Evolutionary conservation across 2,113 vertebrate genomes (phyloP), one percentile per base, ranked within the genome.

Genomic region (Microtus oregoni): DNA sequence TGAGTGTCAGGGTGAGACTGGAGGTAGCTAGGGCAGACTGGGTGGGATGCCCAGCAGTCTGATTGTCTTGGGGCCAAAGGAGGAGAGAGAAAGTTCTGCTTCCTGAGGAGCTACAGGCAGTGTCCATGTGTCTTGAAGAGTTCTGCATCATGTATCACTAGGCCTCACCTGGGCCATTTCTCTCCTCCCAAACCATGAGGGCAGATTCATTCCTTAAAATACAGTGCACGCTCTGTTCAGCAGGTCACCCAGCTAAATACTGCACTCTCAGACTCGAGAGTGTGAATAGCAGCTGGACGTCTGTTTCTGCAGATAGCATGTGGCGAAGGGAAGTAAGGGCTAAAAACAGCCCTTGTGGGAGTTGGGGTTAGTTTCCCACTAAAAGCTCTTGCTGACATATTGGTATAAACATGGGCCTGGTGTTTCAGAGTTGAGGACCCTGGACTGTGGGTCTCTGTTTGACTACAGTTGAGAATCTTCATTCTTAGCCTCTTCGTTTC

Each of bases 351-450:
- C 2, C 30, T 92, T 38, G 44, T 0, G 9, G 52, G n/a, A 82
- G 72, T 61, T 73, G 10, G 41, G 76, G 2, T 81, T 73, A 92
- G 58, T 50, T 73, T 96, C n/a, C 47, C 90, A 55, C 38, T 58
- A 20, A 90, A 55, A 47, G 38, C 81, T 91, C 11, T 91, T 86
- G 17, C 38, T 11, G 47, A 28, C 12, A 70, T 50, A 85, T 63
- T 76, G 8, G 58, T 90, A 50, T 4, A 52, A 90, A 92, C n/a
- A 68, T 68, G 38, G 65, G 44, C 65, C 85, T 70, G 22, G 14
- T 2, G 89, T 97, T 95, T 91, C 44, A 92, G 77, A 75, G 78
- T 47, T 86, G 50, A 11, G 77, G 24, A 92, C 83, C 52, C 38
- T 90, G 67, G 35, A 12, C 67, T 83, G 19, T 65, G 78, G 32